Percentiles rank a stretch among this genome's conserved stretches.
Evolutionary conservation across 2,113 vertebrate species (phyloP).

Genomic region (Phalacrocorax pelagicus): DNA sequence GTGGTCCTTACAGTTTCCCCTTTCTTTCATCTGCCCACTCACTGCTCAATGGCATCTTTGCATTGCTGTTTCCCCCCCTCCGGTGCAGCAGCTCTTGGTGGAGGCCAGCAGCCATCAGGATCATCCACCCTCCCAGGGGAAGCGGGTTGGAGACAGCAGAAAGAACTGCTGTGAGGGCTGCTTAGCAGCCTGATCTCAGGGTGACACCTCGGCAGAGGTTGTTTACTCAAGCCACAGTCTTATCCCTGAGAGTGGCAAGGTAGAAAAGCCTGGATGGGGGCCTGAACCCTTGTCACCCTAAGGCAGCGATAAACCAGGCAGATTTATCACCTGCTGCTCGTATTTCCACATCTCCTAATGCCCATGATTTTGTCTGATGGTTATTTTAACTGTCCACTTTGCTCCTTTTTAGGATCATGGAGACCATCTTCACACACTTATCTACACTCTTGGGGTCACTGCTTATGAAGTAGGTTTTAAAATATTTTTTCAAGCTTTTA

Average conservation of each 20-base stretch:
- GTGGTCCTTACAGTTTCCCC: neutral
- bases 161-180: neutral
- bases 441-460: neutral
- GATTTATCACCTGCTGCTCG: neutral
- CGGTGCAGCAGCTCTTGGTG: rapidly evolving
- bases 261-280: neutral
- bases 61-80: neutral
- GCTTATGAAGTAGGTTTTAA: neutral
- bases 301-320: neutral
- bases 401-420: neutral
- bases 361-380: neutral
- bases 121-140: neutral
- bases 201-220: neutral
- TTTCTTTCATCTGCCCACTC: neutral
- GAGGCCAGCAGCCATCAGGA: rapidly evolving
- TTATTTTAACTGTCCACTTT: neutral
- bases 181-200: neutral
- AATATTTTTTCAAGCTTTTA: neutral
- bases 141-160: neutral
- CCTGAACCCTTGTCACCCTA: neutral
- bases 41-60: neutral
- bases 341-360: neutral
- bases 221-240: neutral
- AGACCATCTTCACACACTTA: neutral
- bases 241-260: neutral